A percentile compares a stretch with the other conserved stretches of the same genome.
Conservation (phyloP, 2,797 vertebrate genomes). For the Myoxocephalus aenaeus region DNA sequence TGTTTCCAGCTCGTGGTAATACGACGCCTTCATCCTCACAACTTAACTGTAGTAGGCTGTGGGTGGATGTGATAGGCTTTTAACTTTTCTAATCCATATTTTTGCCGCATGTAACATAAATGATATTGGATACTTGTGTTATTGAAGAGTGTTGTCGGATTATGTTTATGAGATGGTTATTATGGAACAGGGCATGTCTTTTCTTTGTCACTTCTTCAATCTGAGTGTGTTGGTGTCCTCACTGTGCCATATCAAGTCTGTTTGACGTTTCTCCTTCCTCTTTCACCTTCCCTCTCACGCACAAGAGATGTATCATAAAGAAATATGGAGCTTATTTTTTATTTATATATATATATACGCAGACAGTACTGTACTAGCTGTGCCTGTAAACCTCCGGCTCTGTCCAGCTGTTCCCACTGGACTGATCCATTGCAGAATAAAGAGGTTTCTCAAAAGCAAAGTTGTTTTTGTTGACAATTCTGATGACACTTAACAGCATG, state of each 20-base stretch:
- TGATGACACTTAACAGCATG: background rate
- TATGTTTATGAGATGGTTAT: conserved; percentile 4
- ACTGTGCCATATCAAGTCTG: conserved; percentile 40
- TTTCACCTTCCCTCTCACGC: conserved; percentile 4
- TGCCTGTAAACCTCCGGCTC: conserved; percentile 61
- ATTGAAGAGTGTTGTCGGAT: conserved; percentile 11
- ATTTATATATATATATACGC: conserved; percentile 65
- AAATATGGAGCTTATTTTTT: conserved; percentile 70
- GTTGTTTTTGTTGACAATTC: background rate
- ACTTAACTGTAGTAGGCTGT: background rate
- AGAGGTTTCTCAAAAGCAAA: conserved; percentile 58
- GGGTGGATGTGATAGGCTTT: conserved; percentile 45
- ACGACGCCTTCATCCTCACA: conserved; percentile 12
- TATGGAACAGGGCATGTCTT: conserved; percentile 12
- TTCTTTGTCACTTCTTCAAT: conserved; percentile 12
- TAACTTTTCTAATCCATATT: conserved; percentile 54
- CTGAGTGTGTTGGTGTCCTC: conserved; percentile 8
- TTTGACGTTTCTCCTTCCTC: conserved; percentile 18
- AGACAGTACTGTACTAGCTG: conserved; percentile 65
- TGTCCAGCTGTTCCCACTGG: conserved; percentile 36
- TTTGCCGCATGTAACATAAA: conserved; percentile 53
- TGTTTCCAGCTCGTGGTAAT: conserved; percentile 41
- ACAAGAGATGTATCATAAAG: conserved; percentile 65
- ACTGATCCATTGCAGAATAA: conserved; percentile 65
- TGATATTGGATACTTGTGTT: conserved; percentile 34